phyloP scores from a whole-genome alignment of 1,140 invertebrate genomes.

The Drosophila repletoides region DNA sequence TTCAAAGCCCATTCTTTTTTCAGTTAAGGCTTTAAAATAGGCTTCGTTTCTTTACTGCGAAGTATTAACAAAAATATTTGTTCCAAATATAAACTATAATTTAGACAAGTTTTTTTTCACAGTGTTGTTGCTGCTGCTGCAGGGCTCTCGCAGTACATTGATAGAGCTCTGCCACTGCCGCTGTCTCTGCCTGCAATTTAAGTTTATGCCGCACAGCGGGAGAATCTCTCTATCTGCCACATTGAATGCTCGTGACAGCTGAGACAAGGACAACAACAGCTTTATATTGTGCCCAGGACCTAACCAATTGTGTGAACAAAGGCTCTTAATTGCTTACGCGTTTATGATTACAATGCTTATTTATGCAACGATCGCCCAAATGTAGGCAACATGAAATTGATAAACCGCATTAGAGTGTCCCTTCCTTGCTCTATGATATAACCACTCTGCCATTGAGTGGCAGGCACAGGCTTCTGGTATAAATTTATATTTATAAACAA shows the following conservation, averaged over 20 bases:
- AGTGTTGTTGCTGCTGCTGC: slow-evolving; percentile 8
- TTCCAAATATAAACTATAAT: too few relatives aligned
- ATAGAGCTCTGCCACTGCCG: slow-evolving; percentile 28
- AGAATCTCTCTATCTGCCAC: not conserved
- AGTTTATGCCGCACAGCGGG: slow-evolving; percentile 10
- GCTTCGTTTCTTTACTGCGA: too few relatives aligned
- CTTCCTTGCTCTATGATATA: not conserved
- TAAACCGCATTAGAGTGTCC: not conserved
- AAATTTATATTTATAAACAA: slow-evolving; percentile 7
- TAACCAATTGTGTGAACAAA: slow-evolving; percentile 37
- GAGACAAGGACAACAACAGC: slow-evolving; percentile 47
- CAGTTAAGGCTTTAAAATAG: too few relatives aligned
- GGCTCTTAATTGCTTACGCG: slow-evolving; percentile 48
- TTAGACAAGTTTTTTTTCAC: not conserved
- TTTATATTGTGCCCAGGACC: slow-evolving; percentile 24
- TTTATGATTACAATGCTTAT: slow-evolving; percentile 5
- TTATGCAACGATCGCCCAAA: not conserved
- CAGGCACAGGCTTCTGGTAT: not conserved
- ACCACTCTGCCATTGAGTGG: not conserved
- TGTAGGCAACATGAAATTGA: slow-evolving; percentile 26
- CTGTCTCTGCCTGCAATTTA: slow-evolving; percentile 1
- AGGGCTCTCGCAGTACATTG: slow-evolving; percentile 36
- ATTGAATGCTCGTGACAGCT: slow-evolving; percentile 56
- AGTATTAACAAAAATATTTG: too few relatives aligned
- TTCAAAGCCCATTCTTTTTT: too few relatives aligned